These are phyloP conservation scores for Caenorhabditis japonica DNA, from an alignment of 2,888 invertebrate genomes.

Conservation along the genomic window DNA sequence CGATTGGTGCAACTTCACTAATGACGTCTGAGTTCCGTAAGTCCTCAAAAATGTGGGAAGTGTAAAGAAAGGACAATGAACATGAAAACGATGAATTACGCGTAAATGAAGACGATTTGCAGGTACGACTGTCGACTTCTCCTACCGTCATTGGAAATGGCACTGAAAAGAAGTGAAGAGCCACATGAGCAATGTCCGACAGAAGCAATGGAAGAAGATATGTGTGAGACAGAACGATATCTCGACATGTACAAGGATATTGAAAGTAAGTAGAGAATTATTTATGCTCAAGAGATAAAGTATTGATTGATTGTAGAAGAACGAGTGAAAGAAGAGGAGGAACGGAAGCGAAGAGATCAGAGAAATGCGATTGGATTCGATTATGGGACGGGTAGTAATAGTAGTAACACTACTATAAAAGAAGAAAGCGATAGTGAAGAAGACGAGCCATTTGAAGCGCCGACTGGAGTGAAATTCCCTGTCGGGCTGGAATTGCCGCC, in stretches of 20 bases:
- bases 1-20: background rate
- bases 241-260: constrained; percentile 89
- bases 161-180: constrained; percentile 82
- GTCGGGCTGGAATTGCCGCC: constrained; percentile 81
- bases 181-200: constrained; percentile 79
- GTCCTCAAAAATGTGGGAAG: constrained; percentile 5
- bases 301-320: constrained; percentile 26
- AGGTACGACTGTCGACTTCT: constrained; percentile 75
- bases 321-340: constrained; percentile 46
- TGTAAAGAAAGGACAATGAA: background rate
- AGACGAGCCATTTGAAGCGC: constrained; percentile 84
- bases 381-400: constrained; percentile 29
- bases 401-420: background rate
- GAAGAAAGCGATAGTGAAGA: constrained; percentile 63
- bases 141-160: constrained; percentile 54
- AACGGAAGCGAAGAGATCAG: background rate
- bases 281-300: background rate
- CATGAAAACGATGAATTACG: background rate
- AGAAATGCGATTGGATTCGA: constrained; percentile 33
- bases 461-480: constrained; percentile 85
- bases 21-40: constrained; percentile 19
- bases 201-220: constrained; percentile 85
- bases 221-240: constrained; percentile 96
- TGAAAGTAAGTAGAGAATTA: constrained; percentile 78
- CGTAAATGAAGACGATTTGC: constrained; percentile 46